Evolutionary conservation across 2,797 vertebrate genomes (phyloP).

Genomic region (Hipposideros larvatus): DNA sequence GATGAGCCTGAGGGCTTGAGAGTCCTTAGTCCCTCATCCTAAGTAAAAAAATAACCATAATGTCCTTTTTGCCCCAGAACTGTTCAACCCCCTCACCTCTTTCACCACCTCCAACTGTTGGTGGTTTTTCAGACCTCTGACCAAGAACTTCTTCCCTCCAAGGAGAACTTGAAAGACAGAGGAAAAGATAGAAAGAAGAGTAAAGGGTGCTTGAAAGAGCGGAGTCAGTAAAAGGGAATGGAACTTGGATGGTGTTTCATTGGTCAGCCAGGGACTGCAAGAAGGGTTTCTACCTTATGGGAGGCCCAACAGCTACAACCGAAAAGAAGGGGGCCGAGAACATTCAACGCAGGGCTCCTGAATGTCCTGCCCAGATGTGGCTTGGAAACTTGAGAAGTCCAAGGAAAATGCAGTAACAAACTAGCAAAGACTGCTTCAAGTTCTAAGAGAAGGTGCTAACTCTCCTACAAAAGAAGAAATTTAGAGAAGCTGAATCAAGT

Average conservation of each 20-base stretch:
- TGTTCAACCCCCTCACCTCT: neutral
- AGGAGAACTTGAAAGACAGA: neutral
- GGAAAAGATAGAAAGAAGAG: neutral
- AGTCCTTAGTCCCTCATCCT: neutral
- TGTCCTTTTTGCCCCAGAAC: neutral
- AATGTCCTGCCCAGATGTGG: neutral
- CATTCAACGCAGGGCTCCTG: neutral
- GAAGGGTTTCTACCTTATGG: neutral
- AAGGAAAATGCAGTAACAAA: neutral
- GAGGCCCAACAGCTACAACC: neutral
- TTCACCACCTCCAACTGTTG: neutral
- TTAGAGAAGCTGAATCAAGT: neutral
- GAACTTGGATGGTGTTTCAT: neutral
- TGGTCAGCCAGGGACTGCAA: neutral
- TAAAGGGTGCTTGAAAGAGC: neutral
- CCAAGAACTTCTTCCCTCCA: neutral
- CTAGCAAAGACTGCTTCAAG: neutral
- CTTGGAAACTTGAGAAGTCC: constrained; percentile 34
- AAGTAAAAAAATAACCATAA: constrained; percentile 21
- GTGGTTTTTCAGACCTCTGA: neutral
- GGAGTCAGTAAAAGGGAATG: neutral
- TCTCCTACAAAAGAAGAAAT: neutral
- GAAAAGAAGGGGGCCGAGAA: neutral
- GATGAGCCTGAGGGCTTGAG: neutral
- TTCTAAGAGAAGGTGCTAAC: neutral